Percentiles rank a stretch among this genome's conserved stretches.
Conservation (phyloP, 2,888 invertebrate species). For the Carterocephalus palaemon region DNA sequence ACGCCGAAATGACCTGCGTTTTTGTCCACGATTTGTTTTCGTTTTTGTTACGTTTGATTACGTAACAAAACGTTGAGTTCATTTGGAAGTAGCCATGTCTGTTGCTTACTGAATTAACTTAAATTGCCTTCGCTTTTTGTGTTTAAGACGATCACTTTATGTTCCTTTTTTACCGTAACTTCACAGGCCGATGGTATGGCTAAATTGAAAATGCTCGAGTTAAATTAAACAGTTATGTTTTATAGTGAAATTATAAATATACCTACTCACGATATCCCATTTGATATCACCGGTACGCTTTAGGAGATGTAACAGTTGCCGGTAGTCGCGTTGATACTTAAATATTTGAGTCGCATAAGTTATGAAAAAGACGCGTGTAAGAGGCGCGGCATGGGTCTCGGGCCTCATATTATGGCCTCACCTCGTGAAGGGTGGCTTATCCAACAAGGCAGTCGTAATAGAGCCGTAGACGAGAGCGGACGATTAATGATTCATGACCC, state of each 20-base stretch:
- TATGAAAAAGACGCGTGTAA: slow-evolving; percentile 48
- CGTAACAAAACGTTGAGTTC: no score
- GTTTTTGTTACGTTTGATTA: slow-evolving; percentile 77
- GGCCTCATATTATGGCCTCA: slow-evolving; percentile 45
- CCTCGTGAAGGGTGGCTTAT: slow-evolving; percentile 72
- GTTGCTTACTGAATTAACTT: slow-evolving; percentile 77
- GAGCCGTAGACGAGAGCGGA: slow-evolving; percentile 75
- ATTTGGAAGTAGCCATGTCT: slow-evolving; percentile 77
- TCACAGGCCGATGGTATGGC: slow-evolving; percentile 39
- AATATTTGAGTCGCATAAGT: slow-evolving; percentile 29
- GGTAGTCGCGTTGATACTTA: neutral
- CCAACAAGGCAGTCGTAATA: slow-evolving; percentile 73
- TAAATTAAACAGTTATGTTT: slow-evolving; percentile 20
- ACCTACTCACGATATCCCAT: no score
- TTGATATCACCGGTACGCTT: no score
- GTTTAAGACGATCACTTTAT: slow-evolving; percentile 52
- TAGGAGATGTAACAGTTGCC: neutral
- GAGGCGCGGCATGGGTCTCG: slow-evolving; percentile 34
- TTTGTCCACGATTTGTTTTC: slow-evolving; percentile 76
- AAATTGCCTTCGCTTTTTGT: slow-evolving; percentile 69
- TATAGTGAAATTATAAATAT: slow-evolving; percentile 17
- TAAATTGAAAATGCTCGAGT: slow-evolving; percentile 30
- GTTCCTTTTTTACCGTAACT: slow-evolving; percentile 53
- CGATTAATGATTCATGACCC: slow-evolving; percentile 80
- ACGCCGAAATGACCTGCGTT: slow-evolving; percentile 77